Percentiles rank a stretch among this genome's conserved stretches.
These are phyloP conservation scores for Dicentrarchus labrax DNA, from an alignment of 2,113 vertebrate genomes.

Conservation along the genomic window DNA sequence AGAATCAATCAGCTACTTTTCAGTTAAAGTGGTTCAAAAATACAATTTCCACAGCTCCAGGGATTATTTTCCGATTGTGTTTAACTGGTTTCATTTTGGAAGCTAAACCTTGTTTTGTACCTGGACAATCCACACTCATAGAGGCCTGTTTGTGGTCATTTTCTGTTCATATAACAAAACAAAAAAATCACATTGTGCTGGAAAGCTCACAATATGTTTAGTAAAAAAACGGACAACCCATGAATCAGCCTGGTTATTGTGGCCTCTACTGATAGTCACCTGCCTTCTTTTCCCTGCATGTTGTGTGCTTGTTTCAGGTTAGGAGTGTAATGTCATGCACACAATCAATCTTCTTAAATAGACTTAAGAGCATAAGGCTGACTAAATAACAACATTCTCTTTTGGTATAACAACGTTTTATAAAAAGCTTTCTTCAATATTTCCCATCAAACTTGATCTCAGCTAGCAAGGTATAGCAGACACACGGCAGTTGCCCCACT, in stretches of 20 bases:
- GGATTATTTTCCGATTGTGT: neutral
- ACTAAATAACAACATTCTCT: slow-evolving; percentile 51
- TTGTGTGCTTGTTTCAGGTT: slow-evolving; percentile 45
- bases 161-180: slow-evolving; percentile 3
- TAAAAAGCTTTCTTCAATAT: slow-evolving; percentile 44
- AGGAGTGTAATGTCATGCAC: slow-evolving; percentile 38
- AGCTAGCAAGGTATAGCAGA: slow-evolving; percentile 49
- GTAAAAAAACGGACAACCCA: slow-evolving; percentile 20
- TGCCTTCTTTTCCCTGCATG: neutral
- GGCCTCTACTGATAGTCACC: neutral
- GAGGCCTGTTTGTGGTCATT: neutral
- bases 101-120: neutral
- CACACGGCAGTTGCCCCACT: slow-evolving; percentile 21
- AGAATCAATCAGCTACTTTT: slow-evolving; percentile 21
- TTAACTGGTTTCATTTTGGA: neutral
- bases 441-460: slow-evolving; percentile 55
- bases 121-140: slow-evolving; percentile 2
- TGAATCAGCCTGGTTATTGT: neutral
- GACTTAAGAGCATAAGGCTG: slow-evolving; percentile 4
- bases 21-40: slow-evolving; percentile 56
- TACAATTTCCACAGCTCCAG: neutral
- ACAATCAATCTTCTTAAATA: slow-evolving; percentile 55
- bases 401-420: slow-evolving; percentile 64
- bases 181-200: slow-evolving; percentile 22
- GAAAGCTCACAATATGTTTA: slow-evolving; percentile 26